phyloP scores from a whole-genome alignment of 64 coral and sea anemone genomes.

The Dendrophyllia cribrosa region DNA sequence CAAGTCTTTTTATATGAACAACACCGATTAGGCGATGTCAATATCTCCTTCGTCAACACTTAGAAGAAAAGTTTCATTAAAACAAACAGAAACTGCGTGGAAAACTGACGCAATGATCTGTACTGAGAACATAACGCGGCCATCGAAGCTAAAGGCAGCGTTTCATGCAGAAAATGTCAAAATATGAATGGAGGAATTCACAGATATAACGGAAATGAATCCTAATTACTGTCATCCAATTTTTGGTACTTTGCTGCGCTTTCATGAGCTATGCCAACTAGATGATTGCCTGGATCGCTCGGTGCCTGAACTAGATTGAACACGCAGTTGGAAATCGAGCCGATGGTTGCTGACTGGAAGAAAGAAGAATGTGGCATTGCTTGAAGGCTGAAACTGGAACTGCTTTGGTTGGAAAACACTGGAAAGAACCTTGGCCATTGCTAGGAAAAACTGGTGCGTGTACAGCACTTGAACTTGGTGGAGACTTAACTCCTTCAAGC shows the following conservation, averaged over 20 bases:
- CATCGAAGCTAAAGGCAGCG: not conserved
- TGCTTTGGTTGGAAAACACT: not conserved
- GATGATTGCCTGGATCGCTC: not conserved
- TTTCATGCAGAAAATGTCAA: not conserved
- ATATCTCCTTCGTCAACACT: no score
- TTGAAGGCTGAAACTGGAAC: not conserved
- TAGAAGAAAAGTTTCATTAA: no score
- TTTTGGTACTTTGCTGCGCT: not conserved
- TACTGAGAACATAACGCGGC: no score
- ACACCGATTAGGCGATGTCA: no score
- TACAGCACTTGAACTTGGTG: not conserved
- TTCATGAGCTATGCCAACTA: not conserved
- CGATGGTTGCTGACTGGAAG: not conserved
- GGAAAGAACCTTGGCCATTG: not conserved
- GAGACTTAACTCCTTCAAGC: conserved; percentile 27
- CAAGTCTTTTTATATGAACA: no score
- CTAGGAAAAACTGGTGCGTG: not conserved
- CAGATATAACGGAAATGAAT: not conserved
- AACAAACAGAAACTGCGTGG: no score
- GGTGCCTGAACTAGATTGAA: not conserved
- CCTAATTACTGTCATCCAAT: not conserved
- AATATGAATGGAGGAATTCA: not conserved
- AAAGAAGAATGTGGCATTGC: conserved; percentile 1
- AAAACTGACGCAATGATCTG: no score
- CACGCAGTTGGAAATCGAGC: conserved; percentile 1